Conservation (phyloP, 2,113 vertebrate species). For the Bambusicola thoracicus region DNA sequence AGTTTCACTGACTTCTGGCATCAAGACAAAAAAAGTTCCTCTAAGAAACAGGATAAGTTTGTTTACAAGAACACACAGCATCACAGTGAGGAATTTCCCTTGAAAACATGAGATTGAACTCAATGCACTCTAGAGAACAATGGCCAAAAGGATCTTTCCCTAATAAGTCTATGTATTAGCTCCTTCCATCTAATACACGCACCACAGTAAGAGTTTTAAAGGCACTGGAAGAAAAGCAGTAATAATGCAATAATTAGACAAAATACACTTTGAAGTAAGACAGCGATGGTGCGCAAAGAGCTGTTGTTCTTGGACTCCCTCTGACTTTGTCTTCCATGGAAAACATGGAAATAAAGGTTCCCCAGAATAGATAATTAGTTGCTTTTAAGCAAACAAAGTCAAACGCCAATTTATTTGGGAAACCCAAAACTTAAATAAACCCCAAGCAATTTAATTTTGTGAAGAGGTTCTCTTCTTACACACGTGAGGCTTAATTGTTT, state of each 20-base stretch:
- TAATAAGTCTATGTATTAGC: background rate
- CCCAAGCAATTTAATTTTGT: conserved; percentile 44
- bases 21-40: background rate
- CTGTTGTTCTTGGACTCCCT: conserved; percentile 13
- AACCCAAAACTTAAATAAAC: conserved; percentile 31
- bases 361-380: background rate
- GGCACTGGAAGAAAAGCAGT: background rate
- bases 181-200: background rate
- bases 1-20: conserved; percentile 36
- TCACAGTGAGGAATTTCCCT: conserved; percentile 21
- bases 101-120: conserved; percentile 15
- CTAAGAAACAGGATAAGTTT: conserved; percentile 38
- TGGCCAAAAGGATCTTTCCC: background rate
- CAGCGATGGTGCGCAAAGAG: background rate
- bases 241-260: background rate
- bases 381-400: conserved; percentile 37
- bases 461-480: conserved; percentile 47
- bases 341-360: conserved; percentile 15
- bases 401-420: conserved; percentile 20
- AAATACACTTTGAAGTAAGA: conserved; percentile 11
- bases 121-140: background rate
- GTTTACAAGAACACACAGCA: conserved; percentile 35
- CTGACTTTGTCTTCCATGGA: background rate
- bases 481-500: conserved; percentile 55
- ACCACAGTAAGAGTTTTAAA: background rate